Conservation (phyloP, 2,888 invertebrate genomes). For the Vanessa cardui region DNA sequence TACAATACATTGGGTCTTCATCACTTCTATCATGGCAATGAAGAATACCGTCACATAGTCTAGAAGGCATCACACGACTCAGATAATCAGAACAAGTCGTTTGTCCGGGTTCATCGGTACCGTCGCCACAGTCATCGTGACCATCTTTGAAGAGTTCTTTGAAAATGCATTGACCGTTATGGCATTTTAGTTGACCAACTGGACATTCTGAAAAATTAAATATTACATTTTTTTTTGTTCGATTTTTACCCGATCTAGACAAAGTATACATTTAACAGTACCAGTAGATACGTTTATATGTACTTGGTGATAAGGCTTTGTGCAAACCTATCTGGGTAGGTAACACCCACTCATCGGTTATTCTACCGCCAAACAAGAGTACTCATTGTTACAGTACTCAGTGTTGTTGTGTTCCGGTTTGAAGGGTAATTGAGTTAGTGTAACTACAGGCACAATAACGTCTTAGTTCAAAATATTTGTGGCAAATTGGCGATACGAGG, state of each 20-base stretch:
- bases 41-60: slow-evolving; percentile 89
- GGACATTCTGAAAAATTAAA: slow-evolving; percentile 81
- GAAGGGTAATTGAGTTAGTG: too few relatives aligned
- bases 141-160: slow-evolving; percentile 88
- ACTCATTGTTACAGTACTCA: too few relatives aligned
- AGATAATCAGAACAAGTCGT: slow-evolving; percentile 87
- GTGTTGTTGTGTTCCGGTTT: too few relatives aligned
- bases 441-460: too few relatives aligned
- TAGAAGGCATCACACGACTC: slow-evolving; percentile 85
- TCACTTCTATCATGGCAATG: slow-evolving; percentile 91
- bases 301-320: too few relatives aligned
- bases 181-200: slow-evolving; percentile 85
- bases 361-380: too few relatives aligned
- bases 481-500: too few relatives aligned
- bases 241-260: neutral
- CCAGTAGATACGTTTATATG: too few relatives aligned
- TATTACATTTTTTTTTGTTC: neutral
- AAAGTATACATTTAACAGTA: too few relatives aligned
- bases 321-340: too few relatives aligned
- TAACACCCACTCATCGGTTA: too few relatives aligned
- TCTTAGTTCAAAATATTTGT: too few relatives aligned
- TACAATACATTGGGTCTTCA: slow-evolving; percentile 86
- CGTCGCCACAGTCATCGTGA: slow-evolving; percentile 86
- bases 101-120: slow-evolving; percentile 85
- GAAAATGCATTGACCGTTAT: slow-evolving; percentile 85